phyloP scores from a whole-genome alignment of 1,140 invertebrate species.

The Anoplophora glabripennis region DNA sequence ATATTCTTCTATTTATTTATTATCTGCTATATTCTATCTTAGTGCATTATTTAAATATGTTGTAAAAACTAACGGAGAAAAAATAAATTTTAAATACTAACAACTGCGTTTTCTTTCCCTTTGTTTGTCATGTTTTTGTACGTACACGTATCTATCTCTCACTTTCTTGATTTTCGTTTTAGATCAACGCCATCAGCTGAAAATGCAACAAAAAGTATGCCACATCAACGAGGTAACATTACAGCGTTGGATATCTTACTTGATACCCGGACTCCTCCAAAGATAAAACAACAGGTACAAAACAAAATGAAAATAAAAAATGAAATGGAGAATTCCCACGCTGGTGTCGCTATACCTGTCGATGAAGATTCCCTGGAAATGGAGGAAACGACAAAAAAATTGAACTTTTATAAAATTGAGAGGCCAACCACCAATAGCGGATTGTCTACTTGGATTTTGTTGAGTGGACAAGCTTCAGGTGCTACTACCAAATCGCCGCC shows the following conservation, averaged over 20 bases:
- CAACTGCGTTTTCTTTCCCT: too few relatives aligned
- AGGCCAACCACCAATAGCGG: conserved; percentile 61
- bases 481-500: conserved; percentile 46
- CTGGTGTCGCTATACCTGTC: conserved; percentile 59
- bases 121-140: background rate
- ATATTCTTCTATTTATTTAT: conserved; percentile 3
- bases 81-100: too few relatives aligned
- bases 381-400: conserved; percentile 41
- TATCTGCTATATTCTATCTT: background rate
- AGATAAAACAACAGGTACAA: conserved; percentile 55
- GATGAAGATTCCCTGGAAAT: conserved; percentile 49
- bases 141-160: background rate
- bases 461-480: conserved; percentile 55
- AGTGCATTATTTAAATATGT: too few relatives aligned
- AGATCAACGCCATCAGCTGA: conserved; percentile 41
- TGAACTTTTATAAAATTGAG: conserved; percentile 49
- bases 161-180: conserved; percentile 20
- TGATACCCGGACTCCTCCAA: conserved; percentile 62
- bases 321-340: conserved; percentile 52
- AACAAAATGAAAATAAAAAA: conserved; percentile 49
- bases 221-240: conserved; percentile 52
- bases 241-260: conserved; percentile 45
- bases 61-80: too few relatives aligned
- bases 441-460: conserved; percentile 72
- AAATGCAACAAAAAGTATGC: conserved; percentile 54